Conservation (phyloP, 92 coral and sea anemone species). For the Zoanthus gigantus region DNA sequence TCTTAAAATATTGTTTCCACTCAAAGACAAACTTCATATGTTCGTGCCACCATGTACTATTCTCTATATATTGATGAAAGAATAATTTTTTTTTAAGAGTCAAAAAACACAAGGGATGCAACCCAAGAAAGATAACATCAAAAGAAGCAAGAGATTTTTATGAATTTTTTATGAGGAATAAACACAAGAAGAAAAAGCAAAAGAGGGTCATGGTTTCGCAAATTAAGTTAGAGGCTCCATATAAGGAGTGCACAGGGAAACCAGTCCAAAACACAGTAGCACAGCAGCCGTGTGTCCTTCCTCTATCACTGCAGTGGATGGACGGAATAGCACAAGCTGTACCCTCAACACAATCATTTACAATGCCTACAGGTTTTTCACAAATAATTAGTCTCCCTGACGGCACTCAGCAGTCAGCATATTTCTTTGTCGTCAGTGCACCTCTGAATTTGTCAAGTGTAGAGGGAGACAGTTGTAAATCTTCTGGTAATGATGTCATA, state of each 20-base stretch:
- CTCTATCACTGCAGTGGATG: not conserved
- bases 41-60: too few relatives aligned
- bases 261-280: not conserved
- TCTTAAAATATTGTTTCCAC: too few relatives aligned
- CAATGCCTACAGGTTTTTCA: conserved; percentile 41
- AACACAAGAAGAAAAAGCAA: conserved; percentile 14
- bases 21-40: too few relatives aligned
- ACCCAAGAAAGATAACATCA: conserved; percentile 57
- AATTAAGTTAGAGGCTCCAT: conserved; percentile 6
- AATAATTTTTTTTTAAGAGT: not conserved
- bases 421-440: conserved; percentile 59
- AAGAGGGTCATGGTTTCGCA: not conserved
- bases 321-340: not conserved
- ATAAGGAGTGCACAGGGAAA: not conserved
- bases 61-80: not conserved
- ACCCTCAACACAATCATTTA: conserved; percentile 34
- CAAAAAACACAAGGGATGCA: conserved; percentile 16
- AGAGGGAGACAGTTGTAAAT: not conserved
- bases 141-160: conserved; percentile 44
- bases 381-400: conserved; percentile 49
- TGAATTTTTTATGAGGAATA: conserved; percentile 45
- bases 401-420: conserved; percentile 63
- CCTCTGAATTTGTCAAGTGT: conserved; percentile 22
- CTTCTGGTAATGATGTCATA: conserved; percentile 36
- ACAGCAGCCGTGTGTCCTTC: not conserved